Conservation (phyloP, 2,113 vertebrate genomes). For the Bostrychus sinensis region DNA sequence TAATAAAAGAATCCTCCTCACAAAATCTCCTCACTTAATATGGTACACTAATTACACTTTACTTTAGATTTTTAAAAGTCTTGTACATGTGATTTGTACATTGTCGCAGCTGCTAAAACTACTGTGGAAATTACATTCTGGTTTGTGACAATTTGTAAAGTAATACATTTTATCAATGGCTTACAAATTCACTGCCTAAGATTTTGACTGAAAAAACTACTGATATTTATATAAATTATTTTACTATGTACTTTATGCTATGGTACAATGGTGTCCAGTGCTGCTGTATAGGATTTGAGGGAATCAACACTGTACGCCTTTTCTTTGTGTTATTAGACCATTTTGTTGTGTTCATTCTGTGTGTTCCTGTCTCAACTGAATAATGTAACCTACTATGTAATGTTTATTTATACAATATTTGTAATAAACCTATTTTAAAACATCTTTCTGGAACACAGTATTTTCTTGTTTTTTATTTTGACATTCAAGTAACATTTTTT, state of each 20-base stretch:
- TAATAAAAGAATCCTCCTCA: neutral
- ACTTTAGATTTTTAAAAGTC: neutral
- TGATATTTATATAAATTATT: slow-evolving; percentile 23
- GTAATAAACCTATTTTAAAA: slow-evolving; percentile 66
- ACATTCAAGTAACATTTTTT: no score
- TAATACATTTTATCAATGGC: no score
- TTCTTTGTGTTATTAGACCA: slow-evolving; percentile 20
- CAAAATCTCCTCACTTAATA: neutral
- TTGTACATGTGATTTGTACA: neutral
- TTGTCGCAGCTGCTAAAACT: slow-evolving; percentile 1
- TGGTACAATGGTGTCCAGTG: slow-evolving; percentile 3
- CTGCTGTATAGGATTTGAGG: slow-evolving; percentile 39
- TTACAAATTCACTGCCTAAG: neutral
- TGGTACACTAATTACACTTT: neutral
- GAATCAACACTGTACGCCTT: slow-evolving; percentile 6
- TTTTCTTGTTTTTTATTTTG: neutral
- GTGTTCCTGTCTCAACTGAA: slow-evolving; percentile 43
- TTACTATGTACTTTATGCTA: slow-evolving; percentile 7
- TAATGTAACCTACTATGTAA: slow-evolving; percentile 52
- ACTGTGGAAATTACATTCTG: slow-evolving; percentile 1
- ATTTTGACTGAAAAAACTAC: slow-evolving; percentile 23
- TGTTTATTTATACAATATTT: slow-evolving; percentile 75
- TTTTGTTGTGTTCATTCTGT: slow-evolving; percentile 42
- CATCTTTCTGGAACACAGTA: neutral
- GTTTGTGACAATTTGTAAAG: neutral